Evolutionary conservation across 1,140 invertebrate species (phyloP), one percentile per base, ranked within the genome.

Genomic region (Chironomus striatipennis): DNA sequence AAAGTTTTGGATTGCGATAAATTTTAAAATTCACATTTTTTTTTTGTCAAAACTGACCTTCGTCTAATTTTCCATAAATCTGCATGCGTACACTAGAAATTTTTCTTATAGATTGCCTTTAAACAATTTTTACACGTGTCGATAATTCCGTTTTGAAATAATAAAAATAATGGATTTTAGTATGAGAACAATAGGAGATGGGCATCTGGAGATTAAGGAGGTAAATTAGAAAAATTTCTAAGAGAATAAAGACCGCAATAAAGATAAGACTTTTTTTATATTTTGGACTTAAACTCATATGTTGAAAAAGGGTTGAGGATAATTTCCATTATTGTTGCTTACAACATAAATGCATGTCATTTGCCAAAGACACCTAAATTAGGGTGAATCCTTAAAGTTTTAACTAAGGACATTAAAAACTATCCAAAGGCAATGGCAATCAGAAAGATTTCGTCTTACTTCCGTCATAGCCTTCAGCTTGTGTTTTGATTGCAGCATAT

Each of bases 381-480:
- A 34, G 24, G 24, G 24, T 34, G 24, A 34, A 34, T 34, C 24
- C 24, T 34, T 34, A 34, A 34, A 34, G 24, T 34, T 34, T 34
- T 34, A 34, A 34, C 24, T 34, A 5, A 34, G 24, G 24, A 34
- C 24, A 34, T 34, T 34, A 34, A 5, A 34, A 34, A 34, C 24
- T 34, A 34, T 34, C 24, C 24, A 34, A 34, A 34, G 24, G 24
- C 24, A 34, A 34, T 57, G 4, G 47, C n/a, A 57, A 57, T 57
- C 47, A 57, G 47, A 57, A n/a, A 57, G n/a, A n/a, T 57, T 57
- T 12, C 12, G 12, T 57, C 47, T n/a, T n/a, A 57, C 47, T 57
- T 57, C 47, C 47, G 47, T 57, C 47, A 57, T 57, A n/a, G 47
- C 47, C 47, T 57, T n/a, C 47, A 57, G 47, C 47, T 57, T 57